Evolutionary conservation across 2,113 vertebrate genomes (phyloP).

Genomic region (Zapus hudsonius): DNA sequence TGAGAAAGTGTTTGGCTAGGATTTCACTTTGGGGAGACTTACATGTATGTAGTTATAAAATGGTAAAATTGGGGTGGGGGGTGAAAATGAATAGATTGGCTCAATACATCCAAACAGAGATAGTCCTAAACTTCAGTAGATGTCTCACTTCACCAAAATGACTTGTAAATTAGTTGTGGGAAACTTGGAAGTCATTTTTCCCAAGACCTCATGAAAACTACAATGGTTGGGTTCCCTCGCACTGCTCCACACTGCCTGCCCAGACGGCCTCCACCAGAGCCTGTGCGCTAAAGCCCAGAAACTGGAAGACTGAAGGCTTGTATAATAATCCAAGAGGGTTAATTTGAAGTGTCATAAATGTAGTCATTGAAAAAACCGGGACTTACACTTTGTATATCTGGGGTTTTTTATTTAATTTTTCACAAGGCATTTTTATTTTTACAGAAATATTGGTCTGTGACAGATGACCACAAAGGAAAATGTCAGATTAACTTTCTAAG

Average conservation of each 20-base stretch:
- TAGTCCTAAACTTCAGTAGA: neutral
- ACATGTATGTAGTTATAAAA: neutral
- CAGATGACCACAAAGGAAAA: conserved; percentile 38
- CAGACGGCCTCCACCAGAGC: neutral
- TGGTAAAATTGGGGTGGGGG: conserved; percentile 15
- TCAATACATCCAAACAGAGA: neutral
- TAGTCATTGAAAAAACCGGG: neutral
- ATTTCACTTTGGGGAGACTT: neutral
- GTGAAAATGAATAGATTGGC: neutral
- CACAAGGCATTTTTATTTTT: conserved; percentile 46
- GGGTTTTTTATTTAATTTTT: conserved; percentile 29
- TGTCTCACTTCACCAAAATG: neutral
- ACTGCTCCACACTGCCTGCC: fast-evolving
- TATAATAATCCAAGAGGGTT: neutral
- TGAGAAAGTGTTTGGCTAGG: conserved; percentile 33
- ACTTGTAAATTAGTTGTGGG: conserved; percentile 32
- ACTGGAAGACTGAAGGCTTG: neutral
- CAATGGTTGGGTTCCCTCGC: neutral
- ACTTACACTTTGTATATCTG: neutral
- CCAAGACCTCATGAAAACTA: neutral
- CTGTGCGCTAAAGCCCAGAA: neutral
- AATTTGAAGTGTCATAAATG: conserved; percentile 30
- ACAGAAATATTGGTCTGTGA: neutral
- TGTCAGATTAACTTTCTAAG: neutral
- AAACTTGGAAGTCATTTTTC: neutral